Conservation (phyloP, 2,113 vertebrate genomes). For the Callipepla californica region DNA sequence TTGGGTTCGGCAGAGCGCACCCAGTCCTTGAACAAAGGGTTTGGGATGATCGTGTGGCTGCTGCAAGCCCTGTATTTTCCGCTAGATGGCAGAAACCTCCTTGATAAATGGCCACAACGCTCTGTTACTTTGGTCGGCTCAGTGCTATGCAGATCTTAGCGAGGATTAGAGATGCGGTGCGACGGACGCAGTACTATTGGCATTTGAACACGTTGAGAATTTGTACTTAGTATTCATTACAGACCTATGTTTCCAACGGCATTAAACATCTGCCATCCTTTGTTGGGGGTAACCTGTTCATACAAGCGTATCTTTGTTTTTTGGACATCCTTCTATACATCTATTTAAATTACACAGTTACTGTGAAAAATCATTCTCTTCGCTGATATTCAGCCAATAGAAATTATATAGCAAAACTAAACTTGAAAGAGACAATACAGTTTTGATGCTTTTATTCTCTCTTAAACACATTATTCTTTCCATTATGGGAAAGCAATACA, state of each 20-base stretch:
- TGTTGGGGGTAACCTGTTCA: not conserved
- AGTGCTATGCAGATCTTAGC: fast-evolving
- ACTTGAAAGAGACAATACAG: not conserved
- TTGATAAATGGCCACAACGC: not conserved
- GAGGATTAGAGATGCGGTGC: fast-evolving
- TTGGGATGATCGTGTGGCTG: too few relatives aligned
- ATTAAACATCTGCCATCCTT: not conserved
- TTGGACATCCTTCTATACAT: not conserved
- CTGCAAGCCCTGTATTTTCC: not conserved
- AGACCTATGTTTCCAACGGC: not conserved
- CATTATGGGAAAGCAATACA: not conserved
- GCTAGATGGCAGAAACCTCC: constrained; percentile 50
- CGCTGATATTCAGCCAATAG: not conserved
- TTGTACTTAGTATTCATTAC: fast-evolving
- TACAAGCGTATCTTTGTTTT: not conserved
- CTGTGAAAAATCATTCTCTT: not conserved
- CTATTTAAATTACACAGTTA: not conserved
- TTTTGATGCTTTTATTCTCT: not conserved
- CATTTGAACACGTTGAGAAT: fast-evolving
- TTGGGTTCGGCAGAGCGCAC: fast-evolving
- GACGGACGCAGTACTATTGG: fast-evolving
- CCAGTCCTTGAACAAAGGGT: not conserved
- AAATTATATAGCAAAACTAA: not conserved
- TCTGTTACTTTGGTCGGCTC: fast-evolving
- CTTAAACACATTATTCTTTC: not conserved